These are phyloP conservation scores for Eilema caniola DNA, from an alignment of 2,888 invertebrate genomes.

Conservation along the genomic window DNA sequence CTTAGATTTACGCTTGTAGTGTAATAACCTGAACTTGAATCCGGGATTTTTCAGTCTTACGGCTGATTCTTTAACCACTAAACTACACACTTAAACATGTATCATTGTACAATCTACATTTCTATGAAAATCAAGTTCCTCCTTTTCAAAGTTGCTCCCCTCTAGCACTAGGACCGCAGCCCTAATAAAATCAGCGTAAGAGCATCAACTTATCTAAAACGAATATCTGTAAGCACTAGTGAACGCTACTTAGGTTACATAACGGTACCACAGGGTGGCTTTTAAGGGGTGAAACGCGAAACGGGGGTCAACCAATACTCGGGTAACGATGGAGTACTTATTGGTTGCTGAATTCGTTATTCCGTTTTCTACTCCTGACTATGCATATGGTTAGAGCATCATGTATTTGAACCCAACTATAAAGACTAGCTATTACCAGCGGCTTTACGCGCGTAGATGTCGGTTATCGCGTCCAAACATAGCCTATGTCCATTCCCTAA, in stretches of 20 bases:
- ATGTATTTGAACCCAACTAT: no score
- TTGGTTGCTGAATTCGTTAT: neutral
- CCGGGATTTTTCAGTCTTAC: no score
- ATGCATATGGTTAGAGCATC: neutral
- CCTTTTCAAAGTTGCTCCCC: neutral
- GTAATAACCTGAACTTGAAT: no score
- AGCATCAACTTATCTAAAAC: constrained; percentile 56
- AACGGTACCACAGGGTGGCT: constrained; percentile 43
- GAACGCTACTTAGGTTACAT: constrained; percentile 46
- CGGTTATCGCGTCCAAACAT: no score
- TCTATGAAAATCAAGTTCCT: no score
- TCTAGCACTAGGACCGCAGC: neutral
- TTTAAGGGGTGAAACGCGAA: constrained; percentile 25
- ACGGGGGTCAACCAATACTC: neutral
- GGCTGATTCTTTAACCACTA: no score
- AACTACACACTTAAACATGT: no score
- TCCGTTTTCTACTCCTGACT: neutral
- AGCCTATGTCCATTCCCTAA: no score
- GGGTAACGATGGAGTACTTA: neutral
- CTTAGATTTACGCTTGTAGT: no score
- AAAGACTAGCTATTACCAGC: no score
- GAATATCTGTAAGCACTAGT: constrained; percentile 54
- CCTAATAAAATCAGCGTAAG: constrained; percentile 49
- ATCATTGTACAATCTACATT: no score
- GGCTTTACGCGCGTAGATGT: no score